A percentile compares a stretch with the other conserved stretches of the same genome.
phyloP scores from a whole-genome alignment of 2,113 vertebrate species.

The Spheniscus mendiculus region DNA sequence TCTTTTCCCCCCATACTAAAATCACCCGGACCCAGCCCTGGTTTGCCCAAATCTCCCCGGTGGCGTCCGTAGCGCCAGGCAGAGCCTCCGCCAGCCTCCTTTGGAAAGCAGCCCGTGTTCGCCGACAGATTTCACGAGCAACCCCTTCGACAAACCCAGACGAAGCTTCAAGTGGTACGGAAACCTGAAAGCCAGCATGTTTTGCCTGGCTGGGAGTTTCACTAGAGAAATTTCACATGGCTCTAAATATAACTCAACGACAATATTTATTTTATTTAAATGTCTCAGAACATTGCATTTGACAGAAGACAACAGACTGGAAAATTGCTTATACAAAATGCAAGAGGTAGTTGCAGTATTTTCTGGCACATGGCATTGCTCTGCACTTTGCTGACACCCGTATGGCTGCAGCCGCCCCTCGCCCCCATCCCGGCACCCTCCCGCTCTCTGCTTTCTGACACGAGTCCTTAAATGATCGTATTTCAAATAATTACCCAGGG shows the following conservation, averaged over 20 bases:
- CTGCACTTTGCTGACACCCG: background rate
- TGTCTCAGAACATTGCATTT: conserved; percentile 71
- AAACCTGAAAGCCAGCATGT: conserved; percentile 27
- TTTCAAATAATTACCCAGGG: background rate
- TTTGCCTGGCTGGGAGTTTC: conserved; percentile 51
- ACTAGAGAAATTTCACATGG: conserved; percentile 33
- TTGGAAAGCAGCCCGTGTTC: background rate
- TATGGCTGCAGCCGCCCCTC: background rate
- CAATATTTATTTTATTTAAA: conserved; percentile 71
- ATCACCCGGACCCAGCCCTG: background rate
- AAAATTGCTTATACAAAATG: conserved; percentile 72
- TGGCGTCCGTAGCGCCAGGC: fast-evolving
- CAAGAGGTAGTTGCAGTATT: conserved; percentile 62
- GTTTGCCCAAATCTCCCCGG: background rate
- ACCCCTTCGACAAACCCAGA: background rate
- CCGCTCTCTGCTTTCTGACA: background rate
- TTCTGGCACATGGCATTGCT: conserved; percentile 27
- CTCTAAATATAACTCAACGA: conserved; percentile 63
- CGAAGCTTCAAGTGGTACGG: background rate
- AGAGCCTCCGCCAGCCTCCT: background rate
- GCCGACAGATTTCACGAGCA: background rate
- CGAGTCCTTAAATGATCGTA: fast-evolving
- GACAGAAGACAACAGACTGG: conserved; percentile 72
- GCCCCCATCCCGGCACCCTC: background rate
- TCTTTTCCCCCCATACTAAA: background rate